Evolutionary conservation across 2,888 invertebrate species (phyloP), one percentile per base, ranked within the genome.

Genomic region (Scelioninae gen. 2): DNA sequence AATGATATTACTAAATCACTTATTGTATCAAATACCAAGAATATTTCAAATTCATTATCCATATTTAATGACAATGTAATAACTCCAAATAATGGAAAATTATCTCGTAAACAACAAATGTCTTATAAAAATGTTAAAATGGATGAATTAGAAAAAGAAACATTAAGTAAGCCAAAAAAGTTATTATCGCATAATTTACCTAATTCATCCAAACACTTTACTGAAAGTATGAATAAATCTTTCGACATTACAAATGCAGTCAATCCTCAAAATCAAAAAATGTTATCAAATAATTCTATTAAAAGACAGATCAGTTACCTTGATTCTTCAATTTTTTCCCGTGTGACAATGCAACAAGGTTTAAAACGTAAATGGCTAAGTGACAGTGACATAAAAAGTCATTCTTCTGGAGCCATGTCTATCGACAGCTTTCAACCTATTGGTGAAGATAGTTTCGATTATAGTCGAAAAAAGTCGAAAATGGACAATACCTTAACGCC

Each of bases 61-160:
- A 79, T 78, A 5, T 79, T 76, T 11, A 55, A 50, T 63, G 79
- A 78, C 7, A 76, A 77, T 43, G 64, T 41, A 41, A 57, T 71
- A 45, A 11, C 18, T 16, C 55, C 81, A 46, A 74, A 76, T 7
- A 70, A 79, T 75, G 65, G 67, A 7, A 52, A 75, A 39, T 78
- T 31, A 37, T 50, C 7, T 69, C 69, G 45, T 9, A 50, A 28
- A 2, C 4, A 39, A 31, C 19, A 39, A 41, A 13, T 50, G 10
- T 31, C 75, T 74, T 18, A 77, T 52, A 58, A 53, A 31, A 11
- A 37, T 73, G 3, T 75, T 76, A 19, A 48, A 28, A 18, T 46
- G 0, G 48, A 25, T 15, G 16, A 50, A 25, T 7, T 37, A 46
- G 19, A 19, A 46, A 22, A 5, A 4, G 22, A 22, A n/a, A n/a